These are phyloP conservation scores for Agrotis exclamationis DNA, from an alignment of 2,888 invertebrate genomes.

Conservation along the genomic window DNA sequence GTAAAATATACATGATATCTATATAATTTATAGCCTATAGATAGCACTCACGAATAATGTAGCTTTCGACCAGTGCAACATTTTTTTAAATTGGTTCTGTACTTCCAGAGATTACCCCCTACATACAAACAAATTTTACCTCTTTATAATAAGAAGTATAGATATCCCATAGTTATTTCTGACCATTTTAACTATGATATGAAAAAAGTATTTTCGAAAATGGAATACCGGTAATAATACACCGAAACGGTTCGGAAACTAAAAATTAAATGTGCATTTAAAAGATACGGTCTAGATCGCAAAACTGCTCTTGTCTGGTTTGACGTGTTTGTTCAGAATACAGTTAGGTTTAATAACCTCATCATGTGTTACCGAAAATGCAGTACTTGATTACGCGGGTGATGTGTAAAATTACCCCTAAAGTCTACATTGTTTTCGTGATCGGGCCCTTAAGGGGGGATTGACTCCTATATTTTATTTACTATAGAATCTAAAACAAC, in stretches of 20 bases:
- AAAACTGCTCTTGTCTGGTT: background rate
- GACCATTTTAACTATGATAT: conserved; percentile 6
- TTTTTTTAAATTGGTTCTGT: too few relatives aligned
- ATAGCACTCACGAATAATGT: too few relatives aligned
- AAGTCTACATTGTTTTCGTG: background rate
- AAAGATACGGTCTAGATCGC: conserved; percentile 33
- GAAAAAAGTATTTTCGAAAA: conserved; percentile 30
- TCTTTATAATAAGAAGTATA: too few relatives aligned
- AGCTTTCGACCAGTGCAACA: too few relatives aligned
- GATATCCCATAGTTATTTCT: background rate
- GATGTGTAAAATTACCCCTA: background rate
- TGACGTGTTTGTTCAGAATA: conserved; percentile 8
- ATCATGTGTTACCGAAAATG: conserved; percentile 13
- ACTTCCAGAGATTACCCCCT: too few relatives aligned
- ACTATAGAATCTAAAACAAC: background rate
- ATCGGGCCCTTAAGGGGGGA: too few relatives aligned
- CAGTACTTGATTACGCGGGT: background rate
- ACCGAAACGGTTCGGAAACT: background rate
- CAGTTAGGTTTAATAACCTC: conserved; percentile 26
- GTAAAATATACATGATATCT: too few relatives aligned
- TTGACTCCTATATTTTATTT: background rate
- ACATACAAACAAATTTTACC: too few relatives aligned
- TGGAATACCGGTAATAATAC: conserved; percentile 2
- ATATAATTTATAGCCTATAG: too few relatives aligned
- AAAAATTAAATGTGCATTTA: conserved; percentile 14